These are phyloP conservation scores for Sphecodes monilicornis DNA, from an alignment of 2,888 invertebrate species.

Conservation along the genomic window DNA sequence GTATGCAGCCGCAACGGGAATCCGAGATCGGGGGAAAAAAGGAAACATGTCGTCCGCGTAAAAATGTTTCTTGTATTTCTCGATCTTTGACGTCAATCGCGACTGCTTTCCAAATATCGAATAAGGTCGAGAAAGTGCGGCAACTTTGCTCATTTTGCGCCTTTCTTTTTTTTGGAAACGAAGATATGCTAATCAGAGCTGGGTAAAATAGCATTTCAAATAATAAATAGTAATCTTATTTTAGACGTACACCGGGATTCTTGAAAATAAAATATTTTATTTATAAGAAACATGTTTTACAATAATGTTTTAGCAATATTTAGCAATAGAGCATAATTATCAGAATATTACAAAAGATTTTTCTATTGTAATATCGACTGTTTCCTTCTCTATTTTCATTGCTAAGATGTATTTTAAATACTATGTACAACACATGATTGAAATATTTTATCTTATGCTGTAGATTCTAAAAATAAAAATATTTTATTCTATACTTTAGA, in stretches of 20 bases:
- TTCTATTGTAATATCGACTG: no score
- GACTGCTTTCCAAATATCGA: constrained; percentile 18
- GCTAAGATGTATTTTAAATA: no score
- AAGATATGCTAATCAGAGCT: constrained; percentile 33
- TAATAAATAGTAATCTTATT: no score
- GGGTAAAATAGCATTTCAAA: no score
- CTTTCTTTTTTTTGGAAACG: background rate
- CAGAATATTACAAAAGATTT: no score
- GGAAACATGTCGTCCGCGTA: background rate
- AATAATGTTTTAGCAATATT: no score
- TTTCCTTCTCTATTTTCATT: no score
- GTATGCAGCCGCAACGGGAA: constrained; percentile 23
- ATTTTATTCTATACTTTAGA: no score
- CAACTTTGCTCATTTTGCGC: background rate
- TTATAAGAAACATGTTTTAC: background rate
- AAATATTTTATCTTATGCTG: no score
- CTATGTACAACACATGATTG: no score
- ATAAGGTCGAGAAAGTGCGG: constrained; percentile 11
- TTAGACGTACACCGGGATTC: background rate
- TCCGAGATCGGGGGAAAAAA: background rate
- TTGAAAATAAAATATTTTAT: background rate
- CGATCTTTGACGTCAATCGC: background rate
- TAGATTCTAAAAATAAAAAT: no score
- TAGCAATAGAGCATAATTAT: background rate
- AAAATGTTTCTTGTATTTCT: constrained; percentile 23